These are phyloP conservation scores for Himalopsyche anomala DNA, from an alignment of 2,888 invertebrate species.

Conservation along the genomic window DNA sequence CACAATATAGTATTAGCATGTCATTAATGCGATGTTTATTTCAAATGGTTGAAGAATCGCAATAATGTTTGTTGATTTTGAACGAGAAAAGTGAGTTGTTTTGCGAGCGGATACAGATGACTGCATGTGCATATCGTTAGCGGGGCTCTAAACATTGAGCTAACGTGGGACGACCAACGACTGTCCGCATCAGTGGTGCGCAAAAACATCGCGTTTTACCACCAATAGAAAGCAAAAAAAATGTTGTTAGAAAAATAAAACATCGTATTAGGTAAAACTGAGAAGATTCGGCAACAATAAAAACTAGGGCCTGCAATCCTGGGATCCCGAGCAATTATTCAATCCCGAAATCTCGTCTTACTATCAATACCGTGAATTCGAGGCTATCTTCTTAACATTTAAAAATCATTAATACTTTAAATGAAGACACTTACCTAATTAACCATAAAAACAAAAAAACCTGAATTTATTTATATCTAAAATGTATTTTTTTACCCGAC, in stretches of 20 bases:
- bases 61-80: slow-evolving; percentile 32
- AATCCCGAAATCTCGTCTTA: too few species aligned
- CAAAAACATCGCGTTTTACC: background rate
- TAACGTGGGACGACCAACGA: slow-evolving; percentile 34
- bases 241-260: background rate
- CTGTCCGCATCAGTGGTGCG: slow-evolving; percentile 36
- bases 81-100: background rate
- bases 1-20: background rate
- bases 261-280: slow-evolving; percentile 4
- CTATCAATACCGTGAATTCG: too few species aligned
- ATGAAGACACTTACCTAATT: too few species aligned
- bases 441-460: too few species aligned
- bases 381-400: too few species aligned
- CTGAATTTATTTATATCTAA: too few species aligned
- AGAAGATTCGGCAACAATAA: background rate
- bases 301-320: background rate
- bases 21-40: background rate
- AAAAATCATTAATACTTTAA: too few species aligned
- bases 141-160: slow-evolving; percentile 6
- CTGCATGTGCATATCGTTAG: slow-evolving; percentile 43
- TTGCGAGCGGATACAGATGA: slow-evolving; percentile 15
- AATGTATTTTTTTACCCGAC: too few species aligned
- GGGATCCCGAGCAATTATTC: too few species aligned
- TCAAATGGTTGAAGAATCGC: slow-evolving; percentile 18
- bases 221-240: slow-evolving; percentile 27